Percentiles rank a stretch among this genome's conserved stretches.
Conservation (phyloP, 2,113 vertebrate species). For the Callipepla californica region DNA sequence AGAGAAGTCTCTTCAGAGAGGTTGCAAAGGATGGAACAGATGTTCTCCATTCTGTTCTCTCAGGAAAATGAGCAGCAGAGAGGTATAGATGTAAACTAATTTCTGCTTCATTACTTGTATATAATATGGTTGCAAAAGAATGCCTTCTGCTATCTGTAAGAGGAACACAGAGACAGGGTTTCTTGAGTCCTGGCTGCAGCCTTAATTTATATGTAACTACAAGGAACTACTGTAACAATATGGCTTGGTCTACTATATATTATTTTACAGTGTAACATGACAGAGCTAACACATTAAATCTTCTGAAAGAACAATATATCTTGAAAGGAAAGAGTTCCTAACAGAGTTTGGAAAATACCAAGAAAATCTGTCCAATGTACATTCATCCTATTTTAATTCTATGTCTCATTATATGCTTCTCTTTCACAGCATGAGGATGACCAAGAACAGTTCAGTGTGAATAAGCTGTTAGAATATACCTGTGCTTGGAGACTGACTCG, state of each 20-base stretch:
- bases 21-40: not conserved
- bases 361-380: not conserved
- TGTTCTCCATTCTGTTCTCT: not conserved
- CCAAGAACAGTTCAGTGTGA: constrained; percentile 55
- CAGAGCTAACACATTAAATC: not conserved
- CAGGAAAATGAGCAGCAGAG: not conserved
- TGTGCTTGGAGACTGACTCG: constrained; percentile 68
- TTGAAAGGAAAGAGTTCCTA: not conserved
- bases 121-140: not conserved
- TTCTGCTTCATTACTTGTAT: not conserved
- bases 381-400: not conserved
- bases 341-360: constrained; percentile 49
- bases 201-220: not conserved
- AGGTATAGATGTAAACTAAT: not conserved
- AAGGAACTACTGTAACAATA: not conserved
- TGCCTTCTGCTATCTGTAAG: not conserved
- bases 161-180: not conserved
- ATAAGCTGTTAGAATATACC: constrained; percentile 57
- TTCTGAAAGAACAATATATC: not conserved
- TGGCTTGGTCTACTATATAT: not conserved
- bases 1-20: not conserved
- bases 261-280: not conserved
- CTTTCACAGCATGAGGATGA: constrained; percentile 74
- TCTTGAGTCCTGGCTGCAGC: not conserved
- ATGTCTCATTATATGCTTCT: constrained; percentile 4